Evolutionary conservation across 2,888 invertebrate genomes (phyloP), one percentile per base, ranked within the genome.

Genomic region (Mongoloraphidia duomilia): DNA sequence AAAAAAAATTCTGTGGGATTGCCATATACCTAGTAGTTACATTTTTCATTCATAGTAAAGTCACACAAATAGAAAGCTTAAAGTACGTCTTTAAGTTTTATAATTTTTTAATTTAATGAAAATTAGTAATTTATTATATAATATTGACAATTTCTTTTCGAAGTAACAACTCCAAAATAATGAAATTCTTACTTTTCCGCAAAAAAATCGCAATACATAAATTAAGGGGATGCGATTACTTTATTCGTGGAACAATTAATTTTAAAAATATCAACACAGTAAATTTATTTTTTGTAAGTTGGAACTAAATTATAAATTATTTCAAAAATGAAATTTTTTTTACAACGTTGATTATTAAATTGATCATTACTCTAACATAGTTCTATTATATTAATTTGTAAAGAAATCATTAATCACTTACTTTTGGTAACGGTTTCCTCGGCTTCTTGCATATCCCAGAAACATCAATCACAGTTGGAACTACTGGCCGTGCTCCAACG

Each of bases 371-470:
- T 38, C 4, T 38, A 38, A 41, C 10, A 41, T 13, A 4, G 11
- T 13, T 2, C 14, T 12, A 5, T 13, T 4, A 5, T 41, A 5
- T 13, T 13, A 2, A 6, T 11, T 2, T 41, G 3, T 17, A 5
- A 13, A 11, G 11, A 41, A 41, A 8, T 13, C 12, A 41, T 12
- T 49, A 10, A 14, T 13, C 5, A 46, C 49, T 56, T 58, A 68
- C 71, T 58, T 61, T 45, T 3, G 68, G 67, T 33, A 70, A 54
- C 13, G 63, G 57, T 41, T 65, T 63, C 5, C 59, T 50, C 3
- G 62, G 60, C 9, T 59, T 62, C 41, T 64, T 58, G 53, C 68
- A 69, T 43, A 69, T 57, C 10, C 68, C 68, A 35, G 67, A 66
- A 43, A 67, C 59, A 41, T 63, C 65, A 6, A 68, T 52, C 8